phyloP scores from a whole-genome alignment of 2,888 invertebrate species.

The Lobophora halterata region DNA sequence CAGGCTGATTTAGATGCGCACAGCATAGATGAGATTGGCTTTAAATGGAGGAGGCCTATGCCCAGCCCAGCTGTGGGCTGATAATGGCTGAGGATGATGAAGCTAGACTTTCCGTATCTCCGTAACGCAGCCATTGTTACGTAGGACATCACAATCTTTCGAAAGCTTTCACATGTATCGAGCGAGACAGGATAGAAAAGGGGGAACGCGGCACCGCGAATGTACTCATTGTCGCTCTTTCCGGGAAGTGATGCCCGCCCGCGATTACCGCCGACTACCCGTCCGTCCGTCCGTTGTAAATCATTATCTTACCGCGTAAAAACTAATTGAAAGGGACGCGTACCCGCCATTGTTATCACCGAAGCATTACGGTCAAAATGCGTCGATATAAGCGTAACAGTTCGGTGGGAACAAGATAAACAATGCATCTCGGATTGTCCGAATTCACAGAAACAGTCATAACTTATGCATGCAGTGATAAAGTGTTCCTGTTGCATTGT shows the following conservation, averaged over 20 bases:
- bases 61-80: slow-evolving; percentile 1
- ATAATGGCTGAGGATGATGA: background rate
- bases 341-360: slow-evolving; percentile 44
- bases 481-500: slow-evolving; percentile 13
- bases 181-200: slow-evolving; percentile 10
- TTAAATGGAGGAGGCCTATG: too few species aligned
- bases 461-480: slow-evolving; percentile 20
- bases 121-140: slow-evolving; percentile 5
- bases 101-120: background rate
- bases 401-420: slow-evolving; percentile 30
- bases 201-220: slow-evolving; percentile 40
- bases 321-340: slow-evolving; percentile 71
- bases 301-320: slow-evolving; percentile 67
- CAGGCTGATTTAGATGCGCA: too few species aligned
- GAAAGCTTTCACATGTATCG: slow-evolving; percentile 24
- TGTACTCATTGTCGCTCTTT: slow-evolving; percentile 65
- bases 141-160: slow-evolving; percentile 6
- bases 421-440: slow-evolving; percentile 24
- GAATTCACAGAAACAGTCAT: slow-evolving; percentile 24
- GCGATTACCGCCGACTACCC: slow-evolving; percentile 37
- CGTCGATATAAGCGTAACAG: slow-evolving; percentile 8
- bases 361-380: slow-evolving; percentile 13
- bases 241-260: slow-evolving; percentile 64
- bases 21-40: too few species aligned
- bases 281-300: slow-evolving; percentile 52